Base-by-base conservation (phyloP, 2,888 invertebrate species). In the Rapana venosa region DNA sequence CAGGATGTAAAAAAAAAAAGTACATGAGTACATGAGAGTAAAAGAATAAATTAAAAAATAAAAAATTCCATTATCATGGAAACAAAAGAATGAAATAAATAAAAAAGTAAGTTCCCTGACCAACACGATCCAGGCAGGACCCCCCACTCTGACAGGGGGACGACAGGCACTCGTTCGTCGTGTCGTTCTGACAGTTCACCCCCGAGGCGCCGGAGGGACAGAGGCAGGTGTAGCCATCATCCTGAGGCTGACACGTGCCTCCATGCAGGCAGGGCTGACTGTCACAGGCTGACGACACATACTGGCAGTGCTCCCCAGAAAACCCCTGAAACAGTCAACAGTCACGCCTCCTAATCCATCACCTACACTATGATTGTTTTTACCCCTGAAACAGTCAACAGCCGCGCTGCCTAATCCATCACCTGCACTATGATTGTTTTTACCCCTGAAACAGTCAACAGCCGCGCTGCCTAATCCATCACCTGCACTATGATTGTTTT, bases 211-310 rank as follows among this genome's bases (percentile, higher is more conserved):
- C 95, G 0, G 92, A 91, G 4, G 94, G 93, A 92, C 96, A 96
- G n/a, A 92, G 85, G 90, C 96, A 96, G 26, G 56, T 91, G 89
- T 93, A 95, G 15, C 93, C 93, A 15, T 92, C 97, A 97, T 87
- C 91, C 26, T 91, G 89, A 0, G 93, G 91, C 30, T 92, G 91
- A 90, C 96, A 96, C 0, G 92, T 92, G 15, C 95, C 99, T 0
- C 98, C 98, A 94, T 99, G 99, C 94, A 98, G 98, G 95, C 99
- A 99, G 0, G 98, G 98, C 0, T 98, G 97, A 92, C 97, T 98
- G 77, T 98, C 98, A 91, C 96, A 96, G 11, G 92, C 92, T 20
- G 93, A 92, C 47, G 92, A 98, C 13, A 98, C 97, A 94, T 97
- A 98, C 95, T 98, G 98, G 94, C 99, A 99, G 94, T 98, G 98